Conservation (phyloP, 2,888 invertebrate species). For the Parnassius smintheus region DNA sequence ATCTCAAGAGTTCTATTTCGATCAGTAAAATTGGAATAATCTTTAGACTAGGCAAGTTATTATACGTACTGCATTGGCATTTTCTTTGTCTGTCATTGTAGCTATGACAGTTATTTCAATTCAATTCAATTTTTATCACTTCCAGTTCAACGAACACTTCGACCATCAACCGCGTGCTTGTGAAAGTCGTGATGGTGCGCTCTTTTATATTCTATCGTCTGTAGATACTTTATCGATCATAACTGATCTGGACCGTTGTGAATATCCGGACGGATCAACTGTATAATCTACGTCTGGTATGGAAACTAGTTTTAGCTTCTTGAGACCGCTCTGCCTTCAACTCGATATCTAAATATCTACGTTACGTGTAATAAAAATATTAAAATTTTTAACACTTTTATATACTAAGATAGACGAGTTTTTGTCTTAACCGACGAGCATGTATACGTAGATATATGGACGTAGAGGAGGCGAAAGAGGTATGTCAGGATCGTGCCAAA, state of each 20-base stretch:
- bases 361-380: conserved; percentile 1
- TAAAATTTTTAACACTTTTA: background rate
- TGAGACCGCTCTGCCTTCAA: background rate
- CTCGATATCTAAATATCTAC: background rate
- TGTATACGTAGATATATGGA: no score
- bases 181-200: background rate
- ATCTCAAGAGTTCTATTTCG: no score
- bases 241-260: background rate
- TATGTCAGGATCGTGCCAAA: no score
- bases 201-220: background rate
- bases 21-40: no score
- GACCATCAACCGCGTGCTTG: background rate
- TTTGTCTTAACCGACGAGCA: no score
- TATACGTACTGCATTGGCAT: no score
- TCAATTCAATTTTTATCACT: conserved; percentile 7
- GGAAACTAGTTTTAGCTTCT: conserved; percentile 12
- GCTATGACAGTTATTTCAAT: background rate
- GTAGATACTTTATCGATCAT: background rate
- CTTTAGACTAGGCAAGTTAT: no score
- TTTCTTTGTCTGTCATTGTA: no score
- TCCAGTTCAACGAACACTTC: conserved; percentile 6
- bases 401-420: no score
- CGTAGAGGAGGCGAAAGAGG: no score
- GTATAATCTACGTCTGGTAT: conserved; percentile 18
- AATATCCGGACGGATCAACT: conserved; percentile 1